Evolutionary conservation across 2,797 vertebrate species (phyloP).

Genomic region (Tolypeutes matacus): DNA sequence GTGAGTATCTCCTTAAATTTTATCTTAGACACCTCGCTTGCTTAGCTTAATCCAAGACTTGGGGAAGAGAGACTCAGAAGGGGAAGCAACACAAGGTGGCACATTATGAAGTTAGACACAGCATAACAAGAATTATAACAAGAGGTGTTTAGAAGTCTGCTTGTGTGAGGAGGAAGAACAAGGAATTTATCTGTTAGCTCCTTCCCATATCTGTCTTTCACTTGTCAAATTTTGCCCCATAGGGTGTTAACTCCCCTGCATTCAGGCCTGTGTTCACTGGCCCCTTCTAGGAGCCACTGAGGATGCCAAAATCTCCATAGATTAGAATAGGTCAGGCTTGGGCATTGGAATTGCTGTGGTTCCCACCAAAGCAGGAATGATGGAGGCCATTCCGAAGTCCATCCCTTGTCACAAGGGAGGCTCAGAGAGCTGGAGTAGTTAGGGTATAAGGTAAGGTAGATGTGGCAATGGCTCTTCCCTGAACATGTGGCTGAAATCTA

Average conservation of each 20-base stretch:
- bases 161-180: background rate
- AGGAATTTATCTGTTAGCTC: background rate
- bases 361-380: background rate
- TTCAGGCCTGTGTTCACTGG: background rate
- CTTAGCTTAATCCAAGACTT: background rate
- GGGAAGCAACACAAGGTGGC: background rate
- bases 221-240: background rate
- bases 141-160: background rate
- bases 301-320: background rate
- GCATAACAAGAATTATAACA: background rate
- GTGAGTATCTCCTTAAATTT: too few species aligned
- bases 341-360: background rate
- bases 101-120: background rate
- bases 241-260: background rate
- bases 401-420: background rate
- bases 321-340: background rate
- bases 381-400: background rate
- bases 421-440: too few species aligned
- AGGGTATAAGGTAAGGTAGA: background rate
- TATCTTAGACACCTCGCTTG: background rate
- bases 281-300: background rate
- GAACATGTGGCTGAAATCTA: background rate
- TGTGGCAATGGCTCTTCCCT: background rate
- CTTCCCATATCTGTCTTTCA: background rate
- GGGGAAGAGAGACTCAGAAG: background rate